A percentile compares a stretch with the other conserved stretches of the same genome.
These are phyloP conservation scores for Menidia beryllina DNA, from an alignment of 2,113 vertebrate genomes.

Conservation along the genomic window DNA sequence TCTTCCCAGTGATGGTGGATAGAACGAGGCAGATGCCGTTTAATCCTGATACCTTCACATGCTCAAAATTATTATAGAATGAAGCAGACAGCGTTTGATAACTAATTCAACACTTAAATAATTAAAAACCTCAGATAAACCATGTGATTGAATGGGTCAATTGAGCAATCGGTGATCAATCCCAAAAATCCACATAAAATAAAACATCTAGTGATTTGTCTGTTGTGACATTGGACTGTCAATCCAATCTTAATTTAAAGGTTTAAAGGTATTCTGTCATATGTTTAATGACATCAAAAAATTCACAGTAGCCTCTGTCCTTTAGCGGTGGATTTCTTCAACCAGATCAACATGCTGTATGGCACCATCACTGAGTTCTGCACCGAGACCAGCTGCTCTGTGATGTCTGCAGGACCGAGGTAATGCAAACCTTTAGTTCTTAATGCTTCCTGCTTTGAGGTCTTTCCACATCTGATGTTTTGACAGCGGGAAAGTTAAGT, in stretches of 20 bases:
- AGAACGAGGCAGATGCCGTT: no score
- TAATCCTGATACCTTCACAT: no score
- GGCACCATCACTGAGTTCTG: constrained; percentile 98
- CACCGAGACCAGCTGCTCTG: constrained; percentile 91
- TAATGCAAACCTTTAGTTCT: constrained; percentile 49
- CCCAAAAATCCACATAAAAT: no score
- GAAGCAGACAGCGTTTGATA: no score
- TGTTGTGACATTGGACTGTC: not conserved
- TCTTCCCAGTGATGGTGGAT: no score
- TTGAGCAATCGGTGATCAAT: no score
- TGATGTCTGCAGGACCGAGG: constrained; percentile 97
- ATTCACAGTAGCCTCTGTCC: not conserved
- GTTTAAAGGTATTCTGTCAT: not conserved
- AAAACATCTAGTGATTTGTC: no score
- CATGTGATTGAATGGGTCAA: no score
- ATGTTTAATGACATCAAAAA: not conserved
- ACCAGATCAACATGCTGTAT: constrained; percentile 98
- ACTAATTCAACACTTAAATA: no score
- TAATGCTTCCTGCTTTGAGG: not conserved
- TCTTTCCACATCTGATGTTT: no score
- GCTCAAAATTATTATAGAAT: no score
- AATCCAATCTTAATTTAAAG: not conserved
- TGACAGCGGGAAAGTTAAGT: not conserved
- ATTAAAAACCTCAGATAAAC: no score
- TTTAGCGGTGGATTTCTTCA: constrained; percentile 97